Conservation (phyloP, 1,140 invertebrate species). For the Glossosoma conforme region DNA sequence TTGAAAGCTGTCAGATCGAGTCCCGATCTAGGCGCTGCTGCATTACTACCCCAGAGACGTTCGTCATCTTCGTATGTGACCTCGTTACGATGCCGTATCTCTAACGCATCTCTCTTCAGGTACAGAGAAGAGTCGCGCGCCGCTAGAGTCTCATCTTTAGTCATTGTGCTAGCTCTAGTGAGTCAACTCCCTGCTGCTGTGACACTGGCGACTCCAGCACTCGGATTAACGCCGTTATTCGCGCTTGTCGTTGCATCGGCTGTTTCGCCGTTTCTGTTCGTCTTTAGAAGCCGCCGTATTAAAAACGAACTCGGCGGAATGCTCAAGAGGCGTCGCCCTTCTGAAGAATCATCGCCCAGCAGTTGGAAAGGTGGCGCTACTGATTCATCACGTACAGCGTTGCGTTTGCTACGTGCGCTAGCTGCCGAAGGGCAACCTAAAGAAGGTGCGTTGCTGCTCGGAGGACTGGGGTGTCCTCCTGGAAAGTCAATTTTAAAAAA, state of each 20-base stretch:
- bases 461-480: slow-evolving; percentile 19
- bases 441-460: slow-evolving; percentile 6
- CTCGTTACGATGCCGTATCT: slow-evolving; percentile 67
- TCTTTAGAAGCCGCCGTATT: slow-evolving; percentile 69
- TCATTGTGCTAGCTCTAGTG: slow-evolving; percentile 63
- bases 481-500: slow-evolving; percentile 28
- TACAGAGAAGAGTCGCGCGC: slow-evolving; percentile 78
- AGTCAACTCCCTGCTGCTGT: slow-evolving; percentile 61
- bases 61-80: slow-evolving; percentile 58
- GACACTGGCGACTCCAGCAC: slow-evolving; percentile 37
- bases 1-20: slow-evolving; percentile 27
- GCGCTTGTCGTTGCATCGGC: slow-evolving; percentile 64
- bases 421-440: slow-evolving; percentile 21
- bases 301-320: slow-evolving; percentile 59
- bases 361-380: slow-evolving; percentile 21
- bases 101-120: slow-evolving; percentile 76
- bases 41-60: slow-evolving; percentile 38
- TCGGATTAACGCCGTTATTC: slow-evolving; percentile 54
- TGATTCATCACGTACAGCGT: slow-evolving; percentile 36
- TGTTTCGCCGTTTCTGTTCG: slow-evolving; percentile 72
- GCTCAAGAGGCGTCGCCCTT: slow-evolving; percentile 41
- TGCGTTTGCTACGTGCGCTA: slow-evolving; percentile 40
- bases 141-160: slow-evolving; percentile 69
- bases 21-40: slow-evolving; percentile 35
- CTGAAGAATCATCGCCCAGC: slow-evolving; percentile 42